Percentiles rank a stretch among this genome's conserved stretches.
Conservation (phyloP, 2,888 invertebrate species). For the Macrosoma leucophasiata region DNA sequence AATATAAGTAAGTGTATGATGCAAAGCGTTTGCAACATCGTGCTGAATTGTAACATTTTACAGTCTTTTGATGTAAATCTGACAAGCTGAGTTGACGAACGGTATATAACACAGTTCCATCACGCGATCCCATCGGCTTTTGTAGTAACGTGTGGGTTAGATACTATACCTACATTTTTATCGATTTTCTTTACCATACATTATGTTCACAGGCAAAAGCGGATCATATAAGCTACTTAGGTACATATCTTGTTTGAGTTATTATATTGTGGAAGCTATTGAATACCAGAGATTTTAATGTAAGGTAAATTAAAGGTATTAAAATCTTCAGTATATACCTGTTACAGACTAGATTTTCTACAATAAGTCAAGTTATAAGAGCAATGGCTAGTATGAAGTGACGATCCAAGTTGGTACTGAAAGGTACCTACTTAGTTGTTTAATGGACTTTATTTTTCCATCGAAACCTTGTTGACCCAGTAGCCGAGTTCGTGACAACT, state of each 20-base stretch:
- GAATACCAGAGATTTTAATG: too few species aligned
- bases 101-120: constrained; percentile 40
- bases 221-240: too few species aligned
- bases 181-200: constrained; percentile 23
- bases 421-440: neutral
- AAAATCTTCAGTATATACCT: too few species aligned
- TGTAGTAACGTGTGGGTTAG: constrained; percentile 22
- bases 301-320: too few species aligned
- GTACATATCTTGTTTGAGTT: too few species aligned
- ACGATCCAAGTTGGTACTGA: too few species aligned
- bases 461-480: constrained; percentile 56
- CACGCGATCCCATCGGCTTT: constrained; percentile 34
- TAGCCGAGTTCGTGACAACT: constrained; percentile 60
- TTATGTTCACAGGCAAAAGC: too few species aligned
- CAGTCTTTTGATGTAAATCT: constrained; percentile 45
- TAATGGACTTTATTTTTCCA: constrained; percentile 16
- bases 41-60: constrained; percentile 39
- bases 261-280: too few species aligned
- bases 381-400: too few species aligned
- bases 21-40: constrained; percentile 29
- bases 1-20: too few species aligned
- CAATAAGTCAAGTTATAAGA: too few species aligned
- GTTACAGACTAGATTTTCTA: too few species aligned
- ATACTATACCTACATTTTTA: constrained; percentile 13
- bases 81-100: constrained; percentile 31